phyloP scores from a whole-genome alignment of 2,797 vertebrate species.

The Thalassophryne amazonica region DNA sequence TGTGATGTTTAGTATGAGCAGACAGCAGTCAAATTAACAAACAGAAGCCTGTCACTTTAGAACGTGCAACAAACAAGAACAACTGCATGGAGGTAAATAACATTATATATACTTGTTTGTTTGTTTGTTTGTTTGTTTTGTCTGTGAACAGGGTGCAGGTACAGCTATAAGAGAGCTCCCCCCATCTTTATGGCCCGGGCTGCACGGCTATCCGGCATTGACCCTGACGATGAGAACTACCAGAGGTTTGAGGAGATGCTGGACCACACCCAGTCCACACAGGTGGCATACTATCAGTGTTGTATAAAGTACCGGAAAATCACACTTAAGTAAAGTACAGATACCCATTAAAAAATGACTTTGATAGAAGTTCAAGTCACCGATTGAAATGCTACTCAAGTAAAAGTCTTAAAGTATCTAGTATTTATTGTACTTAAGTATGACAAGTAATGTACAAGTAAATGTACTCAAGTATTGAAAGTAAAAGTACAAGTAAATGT shows the following conservation, averaged over 20 bases:
- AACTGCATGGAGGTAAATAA: conserved; percentile 5
- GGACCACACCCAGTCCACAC: conserved; percentile 83
- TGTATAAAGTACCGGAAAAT: too few species aligned
- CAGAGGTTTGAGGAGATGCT: conserved; percentile 84
- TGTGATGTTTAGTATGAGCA: background rate
- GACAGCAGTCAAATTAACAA: conserved; percentile 5
- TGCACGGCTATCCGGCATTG: conserved; percentile 85
- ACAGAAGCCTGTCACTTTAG: background rate
- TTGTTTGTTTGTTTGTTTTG: conserved; percentile 4
- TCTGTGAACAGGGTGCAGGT: conserved; percentile 79
- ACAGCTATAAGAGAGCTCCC: conserved; percentile 91
- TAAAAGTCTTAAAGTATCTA: too few species aligned
- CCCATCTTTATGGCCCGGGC: conserved; percentile 95
- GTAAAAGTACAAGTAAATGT: too few species aligned
- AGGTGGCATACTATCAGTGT: conserved; percentile 81
- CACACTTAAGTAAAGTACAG: too few species aligned
- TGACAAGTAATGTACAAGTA: too few species aligned
- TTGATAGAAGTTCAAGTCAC: too few species aligned
- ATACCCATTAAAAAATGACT: too few species aligned
- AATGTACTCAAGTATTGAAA: too few species aligned
- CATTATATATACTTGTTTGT: background rate
- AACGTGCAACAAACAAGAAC: background rate
- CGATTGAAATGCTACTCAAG: too few species aligned
- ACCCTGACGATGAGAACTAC: conserved; percentile 89
- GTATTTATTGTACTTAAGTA: too few species aligned